These are phyloP conservation scores for Bovichtus diacanthus DNA, from an alignment of 2,797 vertebrate species.

Conservation along the genomic window DNA sequence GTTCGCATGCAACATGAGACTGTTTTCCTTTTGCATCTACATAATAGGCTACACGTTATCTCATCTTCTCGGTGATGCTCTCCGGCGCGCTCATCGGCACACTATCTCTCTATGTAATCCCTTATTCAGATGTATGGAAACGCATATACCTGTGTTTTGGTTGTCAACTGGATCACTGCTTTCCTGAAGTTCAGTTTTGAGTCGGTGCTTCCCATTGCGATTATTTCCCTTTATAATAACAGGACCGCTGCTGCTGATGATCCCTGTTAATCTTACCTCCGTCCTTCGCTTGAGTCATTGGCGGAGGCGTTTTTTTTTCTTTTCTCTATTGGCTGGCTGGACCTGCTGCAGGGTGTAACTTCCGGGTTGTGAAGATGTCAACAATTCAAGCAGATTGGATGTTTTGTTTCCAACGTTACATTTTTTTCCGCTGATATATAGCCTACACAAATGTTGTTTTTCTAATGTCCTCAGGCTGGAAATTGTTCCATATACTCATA, in stretches of 20 bases:
- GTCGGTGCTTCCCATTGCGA: conserved; percentile 93
- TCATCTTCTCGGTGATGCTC: conserved; percentile 70
- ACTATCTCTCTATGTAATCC: conserved; percentile 11
- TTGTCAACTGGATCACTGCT: conserved; percentile 97
- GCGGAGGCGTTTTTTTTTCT: conserved; percentile 69
- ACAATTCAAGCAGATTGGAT: neutral
- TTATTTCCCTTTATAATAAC: conserved; percentile 61
- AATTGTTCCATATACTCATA: neutral
- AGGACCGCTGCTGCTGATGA: conserved; percentile 65
- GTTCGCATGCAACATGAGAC: neutral
- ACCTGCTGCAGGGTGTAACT: conserved; percentile 63
- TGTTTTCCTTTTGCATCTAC: neutral
- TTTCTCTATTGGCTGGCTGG: conserved; percentile 64
- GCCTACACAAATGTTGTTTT: neutral
- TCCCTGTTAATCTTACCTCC: conserved; percentile 79
- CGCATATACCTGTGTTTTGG: conserved; percentile 93
- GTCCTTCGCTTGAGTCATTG: conserved; percentile 77
- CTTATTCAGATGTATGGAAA: neutral
- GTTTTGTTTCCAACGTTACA: neutral
- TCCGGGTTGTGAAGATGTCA: conserved; percentile 72
- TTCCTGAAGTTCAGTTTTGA: conserved; percentile 98
- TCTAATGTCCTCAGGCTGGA: neutral
- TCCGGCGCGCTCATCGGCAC: conserved; percentile 29
- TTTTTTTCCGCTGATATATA: neutral
- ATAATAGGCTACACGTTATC: conserved; percentile 21